phyloP scores from a whole-genome alignment of 2,797 vertebrate genomes.

The Uromys caudimaculatus region DNA sequence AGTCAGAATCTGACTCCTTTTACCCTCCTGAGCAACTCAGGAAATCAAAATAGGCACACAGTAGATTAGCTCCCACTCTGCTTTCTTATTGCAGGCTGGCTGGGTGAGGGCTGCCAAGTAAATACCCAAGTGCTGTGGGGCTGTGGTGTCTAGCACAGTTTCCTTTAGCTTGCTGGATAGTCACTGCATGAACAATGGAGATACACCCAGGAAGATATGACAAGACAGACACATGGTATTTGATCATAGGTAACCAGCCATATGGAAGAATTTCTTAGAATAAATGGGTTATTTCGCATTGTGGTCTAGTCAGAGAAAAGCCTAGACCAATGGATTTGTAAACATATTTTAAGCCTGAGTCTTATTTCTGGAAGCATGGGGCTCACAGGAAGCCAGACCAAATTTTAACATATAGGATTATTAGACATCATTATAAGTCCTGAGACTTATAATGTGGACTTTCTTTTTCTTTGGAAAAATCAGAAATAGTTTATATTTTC shows the following conservation, averaged over 20 bases:
- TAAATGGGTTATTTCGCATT: neutral
- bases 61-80: neutral
- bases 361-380: neutral
- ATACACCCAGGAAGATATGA: neutral
- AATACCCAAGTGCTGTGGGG: neutral
- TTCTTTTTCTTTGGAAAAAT: neutral
- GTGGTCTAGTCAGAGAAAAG: neutral
- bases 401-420: neutral
- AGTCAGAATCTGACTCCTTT: neutral
- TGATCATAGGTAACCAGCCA: neutral
- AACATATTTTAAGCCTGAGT: neutral
- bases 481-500: neutral
- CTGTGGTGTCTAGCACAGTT: neutral
- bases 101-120: neutral
- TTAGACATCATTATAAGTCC: neutral
- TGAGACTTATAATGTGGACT: neutral
- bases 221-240: neutral
- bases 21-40: neutral
- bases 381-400: neutral
- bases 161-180: neutral
- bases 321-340: neutral
- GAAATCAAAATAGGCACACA: neutral
- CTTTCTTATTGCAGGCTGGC: neutral
- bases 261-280: neutral
- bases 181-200: neutral